These are phyloP conservation scores for Ormyrus nitidulus DNA, from an alignment of 2,888 invertebrate species.

Conservation along the genomic window DNA sequence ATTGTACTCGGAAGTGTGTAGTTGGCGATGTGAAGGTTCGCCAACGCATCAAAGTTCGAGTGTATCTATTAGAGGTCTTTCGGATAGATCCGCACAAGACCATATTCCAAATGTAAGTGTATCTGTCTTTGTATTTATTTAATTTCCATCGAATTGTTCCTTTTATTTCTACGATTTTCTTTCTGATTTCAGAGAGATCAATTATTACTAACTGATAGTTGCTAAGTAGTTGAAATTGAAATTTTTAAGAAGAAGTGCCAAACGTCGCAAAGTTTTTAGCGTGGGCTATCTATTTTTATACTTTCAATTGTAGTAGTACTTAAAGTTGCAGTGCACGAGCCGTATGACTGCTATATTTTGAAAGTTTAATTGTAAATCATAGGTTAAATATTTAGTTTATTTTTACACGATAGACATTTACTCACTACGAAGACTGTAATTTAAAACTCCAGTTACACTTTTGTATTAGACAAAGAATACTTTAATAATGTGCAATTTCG, in stretches of 20 bases:
- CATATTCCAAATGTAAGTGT: slow-evolving; percentile 30
- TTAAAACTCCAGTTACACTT: slow-evolving; percentile 24
- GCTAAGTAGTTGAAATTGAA: not conserved
- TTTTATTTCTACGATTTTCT: too few species aligned
- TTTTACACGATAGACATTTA: not conserved
- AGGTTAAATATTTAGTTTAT: slow-evolving; percentile 3
- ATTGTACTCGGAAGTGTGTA: slow-evolving; percentile 50
- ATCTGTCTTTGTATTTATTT: not conserved
- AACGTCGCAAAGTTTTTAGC: slow-evolving; percentile 4
- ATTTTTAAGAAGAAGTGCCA: slow-evolving; percentile 13
- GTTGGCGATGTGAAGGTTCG: slow-evolving; percentile 49
- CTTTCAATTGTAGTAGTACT: slow-evolving; percentile 15
- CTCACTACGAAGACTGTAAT: slow-evolving; percentile 22
- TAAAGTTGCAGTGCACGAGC: not conserved
- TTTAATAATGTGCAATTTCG: not conserved
- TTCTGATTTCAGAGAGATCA: too few species aligned
- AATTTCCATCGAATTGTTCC: too few species aligned
- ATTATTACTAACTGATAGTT: too few species aligned
- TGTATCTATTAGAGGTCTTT: slow-evolving; percentile 22
- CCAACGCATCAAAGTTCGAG: slow-evolving; percentile 44
- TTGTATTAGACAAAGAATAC: not conserved
- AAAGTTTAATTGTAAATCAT: slow-evolving; percentile 12
- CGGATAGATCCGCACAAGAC: slow-evolving; percentile 1
- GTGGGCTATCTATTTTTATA: slow-evolving; percentile 30
- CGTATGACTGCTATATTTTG: not conserved